Evolutionary conservation across 2,888 invertebrate species (phyloP).

Genomic region (Nasonia oneida): DNA sequence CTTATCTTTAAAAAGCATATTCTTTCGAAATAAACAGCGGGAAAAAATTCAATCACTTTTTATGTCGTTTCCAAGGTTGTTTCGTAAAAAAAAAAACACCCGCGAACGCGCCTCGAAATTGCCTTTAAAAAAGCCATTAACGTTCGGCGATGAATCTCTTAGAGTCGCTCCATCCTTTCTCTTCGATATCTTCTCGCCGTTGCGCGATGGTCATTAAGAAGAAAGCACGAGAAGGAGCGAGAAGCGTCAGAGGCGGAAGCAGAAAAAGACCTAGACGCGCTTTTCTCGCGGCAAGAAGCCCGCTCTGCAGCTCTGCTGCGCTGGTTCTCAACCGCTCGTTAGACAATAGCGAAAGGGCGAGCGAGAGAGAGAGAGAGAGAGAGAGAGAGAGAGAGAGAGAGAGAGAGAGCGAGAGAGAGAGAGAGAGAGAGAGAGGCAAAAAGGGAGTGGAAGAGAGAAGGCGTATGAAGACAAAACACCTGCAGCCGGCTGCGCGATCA

Average conservation of each 20-base stretch:
- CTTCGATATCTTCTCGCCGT: conserved; percentile 39
- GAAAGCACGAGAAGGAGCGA: conserved; percentile 21
- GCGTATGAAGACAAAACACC: conserved; percentile 57
- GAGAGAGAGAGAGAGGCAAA: background rate
- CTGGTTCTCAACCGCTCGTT: conserved; percentile 64
- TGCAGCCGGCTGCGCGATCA: conserved; percentile 61
- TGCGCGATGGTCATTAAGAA: conserved; percentile 49
- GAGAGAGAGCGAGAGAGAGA: background rate
- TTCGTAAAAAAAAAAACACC: conserved; percentile 42
- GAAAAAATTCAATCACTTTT: conserved; percentile 46
- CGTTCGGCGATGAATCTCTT: conserved; percentile 52
- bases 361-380: background rate
- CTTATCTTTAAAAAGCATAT: background rate
- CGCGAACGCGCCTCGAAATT: conserved; percentile 39
- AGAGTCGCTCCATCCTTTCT: conserved; percentile 35
- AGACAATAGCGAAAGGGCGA: conserved; percentile 41
- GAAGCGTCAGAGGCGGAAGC: conserved; percentile 21
- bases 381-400: background rate
- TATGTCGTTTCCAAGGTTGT: conserved; percentile 17
- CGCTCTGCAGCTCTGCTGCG: background rate
- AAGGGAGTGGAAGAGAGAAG: conserved; percentile 27
- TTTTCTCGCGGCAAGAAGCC: conserved; percentile 33
- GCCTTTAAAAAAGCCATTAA: conserved; percentile 59
- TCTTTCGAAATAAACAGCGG: background rate
- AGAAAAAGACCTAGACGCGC: conserved; percentile 37